Conservation (phyloP, 2,888 invertebrate species). For the Spisula subtruncata region DNA sequence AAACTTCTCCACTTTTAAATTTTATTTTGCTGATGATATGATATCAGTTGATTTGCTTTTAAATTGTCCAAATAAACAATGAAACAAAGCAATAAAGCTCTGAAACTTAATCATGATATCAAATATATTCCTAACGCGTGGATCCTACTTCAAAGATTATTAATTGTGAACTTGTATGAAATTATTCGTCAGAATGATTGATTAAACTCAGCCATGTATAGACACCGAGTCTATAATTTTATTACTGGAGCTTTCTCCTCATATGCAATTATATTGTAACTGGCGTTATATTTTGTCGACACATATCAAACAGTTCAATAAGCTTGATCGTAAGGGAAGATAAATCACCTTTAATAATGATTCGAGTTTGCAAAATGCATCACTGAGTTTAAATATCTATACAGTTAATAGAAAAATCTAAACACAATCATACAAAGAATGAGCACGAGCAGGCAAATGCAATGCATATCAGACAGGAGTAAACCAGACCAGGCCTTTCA, state of each 20-base stretch:
- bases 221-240: background rate
- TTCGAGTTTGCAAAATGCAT: background rate
- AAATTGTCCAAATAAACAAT: too few species aligned
- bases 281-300: constrained; percentile 1
- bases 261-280: background rate
- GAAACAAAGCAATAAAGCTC: too few species aligned
- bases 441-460: too few species aligned
- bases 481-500: too few species aligned
- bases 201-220: background rate
- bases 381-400: background rate
- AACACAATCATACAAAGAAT: background rate
- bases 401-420: too few species aligned
- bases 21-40: too few species aligned
- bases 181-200: background rate
- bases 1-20: too few species aligned
- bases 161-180: background rate
- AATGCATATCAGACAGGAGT: too few species aligned
- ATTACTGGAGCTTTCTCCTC: background rate
- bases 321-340: background rate
- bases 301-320: background rate
- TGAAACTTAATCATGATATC: too few species aligned
- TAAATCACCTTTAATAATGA: background rate
- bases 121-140: background rate
- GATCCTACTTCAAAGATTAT: background rate
- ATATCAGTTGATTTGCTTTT: too few species aligned